phyloP scores from a whole-genome alignment of 2,113 vertebrate species.

The Ceratotherium simum region DNA sequence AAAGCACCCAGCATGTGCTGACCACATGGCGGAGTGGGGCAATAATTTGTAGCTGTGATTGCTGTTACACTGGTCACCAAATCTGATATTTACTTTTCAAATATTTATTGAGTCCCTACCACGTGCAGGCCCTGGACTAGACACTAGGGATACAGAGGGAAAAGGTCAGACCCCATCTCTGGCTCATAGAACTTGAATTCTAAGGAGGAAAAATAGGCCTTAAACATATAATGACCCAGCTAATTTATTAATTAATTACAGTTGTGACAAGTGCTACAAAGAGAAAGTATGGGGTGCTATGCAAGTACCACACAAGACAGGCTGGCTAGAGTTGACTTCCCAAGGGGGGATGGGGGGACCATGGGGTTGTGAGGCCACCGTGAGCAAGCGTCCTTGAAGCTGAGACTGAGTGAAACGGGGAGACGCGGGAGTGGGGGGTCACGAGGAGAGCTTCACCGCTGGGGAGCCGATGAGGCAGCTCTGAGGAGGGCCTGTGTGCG shows the following conservation, averaged over 20 bases:
- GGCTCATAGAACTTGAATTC: not conserved
- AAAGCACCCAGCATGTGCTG: not conserved
- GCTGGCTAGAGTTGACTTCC: not conserved
- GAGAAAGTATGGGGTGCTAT: not conserved
- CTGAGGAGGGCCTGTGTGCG: not conserved
- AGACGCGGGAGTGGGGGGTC: not conserved
- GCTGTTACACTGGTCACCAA: not conserved
- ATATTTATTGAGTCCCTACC: not conserved
- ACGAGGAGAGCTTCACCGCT: accelerated
- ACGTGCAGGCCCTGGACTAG: not conserved
- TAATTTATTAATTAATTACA: not conserved
- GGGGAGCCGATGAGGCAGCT: too few relatives aligned
- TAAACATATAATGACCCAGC: not conserved
- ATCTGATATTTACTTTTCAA: not conserved
- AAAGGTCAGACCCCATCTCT: not conserved
- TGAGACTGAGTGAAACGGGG: not conserved
- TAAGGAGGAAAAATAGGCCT: not conserved
- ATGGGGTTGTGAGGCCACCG: not conserved
- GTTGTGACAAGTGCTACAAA: not conserved
- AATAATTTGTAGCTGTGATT: not conserved
- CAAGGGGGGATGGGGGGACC: accelerated
- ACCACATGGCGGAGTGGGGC: not conserved
- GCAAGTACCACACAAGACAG: not conserved
- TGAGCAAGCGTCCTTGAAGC: accelerated
- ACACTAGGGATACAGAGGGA: not conserved